Evolutionary conservation across 2,797 vertebrate genomes (phyloP), one percentile per base, ranked within the genome.

Genomic region (Hybognathus amarus): DNA sequence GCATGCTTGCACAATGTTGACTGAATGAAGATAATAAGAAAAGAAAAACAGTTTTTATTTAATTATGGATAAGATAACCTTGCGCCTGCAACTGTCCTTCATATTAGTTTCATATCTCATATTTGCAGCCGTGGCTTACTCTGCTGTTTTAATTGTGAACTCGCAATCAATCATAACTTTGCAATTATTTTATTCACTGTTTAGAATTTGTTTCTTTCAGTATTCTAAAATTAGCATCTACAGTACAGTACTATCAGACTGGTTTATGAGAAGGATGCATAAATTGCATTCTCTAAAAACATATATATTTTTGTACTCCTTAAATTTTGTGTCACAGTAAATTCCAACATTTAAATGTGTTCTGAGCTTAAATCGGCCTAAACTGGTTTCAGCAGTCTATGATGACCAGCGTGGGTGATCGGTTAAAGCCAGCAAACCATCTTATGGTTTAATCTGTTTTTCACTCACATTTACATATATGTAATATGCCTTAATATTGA

Each of bases 1-100:
- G 84, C 83, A 30, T 85, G 89, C 84, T 80, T 83, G 84, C 85
- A 86, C 80, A 38, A 75, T 66, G 38, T 82, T 89, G 87, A 85
- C 63, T 42, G 50, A 85, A 89, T 89, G 84, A 88, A 91, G 92
- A 91, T 90, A 89, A 83, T 82, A 75, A 86, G 71, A 78, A 85
- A 79, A 22, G 13, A 5, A 77, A 86, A 54, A 86, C 67, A 45
- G 50, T 85, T 87, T 86, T 27, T 80, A 76, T 83, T 77, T 79
- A 87, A 86, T 85, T 87, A 87, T 88, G 2, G 78, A 87, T 80
- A 74, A 77, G 84, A 74, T 83, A 81, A 77, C 79, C 83, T 86
- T 88, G 83, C 36, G 69, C 85, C 85, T 84, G 77, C 79, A 24
- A 82, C 50, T 86, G 76, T 87, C 86, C 59, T 86, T 74, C 5